These are phyloP conservation scores for Monopterus albus DNA, from an alignment of 2,113 vertebrate species.

Conservation along the genomic window DNA sequence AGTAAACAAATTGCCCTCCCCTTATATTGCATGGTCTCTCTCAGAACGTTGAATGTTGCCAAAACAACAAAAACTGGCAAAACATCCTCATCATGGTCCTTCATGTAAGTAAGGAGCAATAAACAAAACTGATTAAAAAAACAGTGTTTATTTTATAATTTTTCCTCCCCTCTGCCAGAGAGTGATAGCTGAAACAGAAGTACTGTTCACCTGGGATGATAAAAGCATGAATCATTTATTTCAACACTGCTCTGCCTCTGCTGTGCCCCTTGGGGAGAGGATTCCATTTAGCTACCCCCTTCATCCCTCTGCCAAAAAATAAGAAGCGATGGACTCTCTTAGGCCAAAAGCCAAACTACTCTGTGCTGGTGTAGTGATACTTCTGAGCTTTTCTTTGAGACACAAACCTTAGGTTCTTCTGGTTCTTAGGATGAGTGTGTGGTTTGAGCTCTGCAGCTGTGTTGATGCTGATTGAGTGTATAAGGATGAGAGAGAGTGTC, in stretches of 20 bases:
- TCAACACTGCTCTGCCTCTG: constrained; percentile 74
- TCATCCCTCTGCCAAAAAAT: constrained; percentile 27
- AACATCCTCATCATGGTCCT: background rate
- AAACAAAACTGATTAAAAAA: background rate
- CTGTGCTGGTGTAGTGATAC: constrained; percentile 61
- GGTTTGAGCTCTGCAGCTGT: constrained; percentile 30
- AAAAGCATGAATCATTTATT: constrained; percentile 83
- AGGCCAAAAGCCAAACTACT: constrained; percentile 62
- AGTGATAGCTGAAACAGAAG: constrained; percentile 63
- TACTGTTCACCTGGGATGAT: constrained; percentile 79
- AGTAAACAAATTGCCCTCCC: background rate
- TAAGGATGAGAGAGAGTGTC: constrained; percentile 1
- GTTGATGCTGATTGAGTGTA: constrained; percentile 24
- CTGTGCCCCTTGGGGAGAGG: constrained; percentile 66
- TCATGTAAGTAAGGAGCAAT: constrained; percentile 5
- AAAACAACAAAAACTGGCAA: background rate
- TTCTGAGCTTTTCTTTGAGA: constrained; percentile 53
- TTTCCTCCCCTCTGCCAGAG: background rate
- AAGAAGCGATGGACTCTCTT: constrained; percentile 26
- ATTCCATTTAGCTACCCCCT: constrained; percentile 70
- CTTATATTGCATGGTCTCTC: background rate
- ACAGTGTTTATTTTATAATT: background rate
- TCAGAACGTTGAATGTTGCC: background rate
- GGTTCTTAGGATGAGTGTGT: constrained; percentile 36
- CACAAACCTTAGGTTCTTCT: constrained; percentile 47